Conservation (phyloP, 2,888 invertebrate genomes). For the Xylocampa areola region DNA sequence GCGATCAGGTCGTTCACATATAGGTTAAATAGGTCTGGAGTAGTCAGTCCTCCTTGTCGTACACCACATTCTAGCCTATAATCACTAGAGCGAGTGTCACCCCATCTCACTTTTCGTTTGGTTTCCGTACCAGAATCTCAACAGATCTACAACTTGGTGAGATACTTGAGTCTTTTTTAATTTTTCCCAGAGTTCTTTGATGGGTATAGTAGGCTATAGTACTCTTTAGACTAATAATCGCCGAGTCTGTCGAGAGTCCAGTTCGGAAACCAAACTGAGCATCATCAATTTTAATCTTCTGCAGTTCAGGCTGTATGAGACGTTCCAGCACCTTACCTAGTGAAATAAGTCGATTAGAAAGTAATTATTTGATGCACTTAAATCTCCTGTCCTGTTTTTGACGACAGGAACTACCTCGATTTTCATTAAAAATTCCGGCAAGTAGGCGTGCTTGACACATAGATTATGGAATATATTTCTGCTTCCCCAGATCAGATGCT, state of each 20-base stretch:
- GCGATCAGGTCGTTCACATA: slow-evolving; percentile 2
- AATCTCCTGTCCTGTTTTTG: no score
- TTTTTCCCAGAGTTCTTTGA: no score
- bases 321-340: slow-evolving; percentile 6
- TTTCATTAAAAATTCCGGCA: no score
- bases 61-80: slow-evolving; percentile 14
- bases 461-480: no score
- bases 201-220: not conserved
- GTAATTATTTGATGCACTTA: no score
- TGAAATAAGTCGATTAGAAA: not conserved
- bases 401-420: no score
- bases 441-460: no score
- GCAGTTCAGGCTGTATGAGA: not conserved
- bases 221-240: not conserved
- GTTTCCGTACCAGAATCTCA: slow-evolving; percentile 1
- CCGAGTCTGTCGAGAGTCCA: slow-evolving; percentile 2
- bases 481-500: no score
- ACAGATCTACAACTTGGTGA: no score
- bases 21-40: slow-evolving; percentile 3
- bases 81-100: slow-evolving; percentile 8
- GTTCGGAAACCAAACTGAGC: no score
- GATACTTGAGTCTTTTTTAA: no score
- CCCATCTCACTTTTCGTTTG: slow-evolving; percentile 4
- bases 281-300: no score
- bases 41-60: slow-evolving; percentile 9